Evolutionary conservation across 1,140 invertebrate genomes (phyloP).

Genomic region (Leptinotarsa texana): DNA sequence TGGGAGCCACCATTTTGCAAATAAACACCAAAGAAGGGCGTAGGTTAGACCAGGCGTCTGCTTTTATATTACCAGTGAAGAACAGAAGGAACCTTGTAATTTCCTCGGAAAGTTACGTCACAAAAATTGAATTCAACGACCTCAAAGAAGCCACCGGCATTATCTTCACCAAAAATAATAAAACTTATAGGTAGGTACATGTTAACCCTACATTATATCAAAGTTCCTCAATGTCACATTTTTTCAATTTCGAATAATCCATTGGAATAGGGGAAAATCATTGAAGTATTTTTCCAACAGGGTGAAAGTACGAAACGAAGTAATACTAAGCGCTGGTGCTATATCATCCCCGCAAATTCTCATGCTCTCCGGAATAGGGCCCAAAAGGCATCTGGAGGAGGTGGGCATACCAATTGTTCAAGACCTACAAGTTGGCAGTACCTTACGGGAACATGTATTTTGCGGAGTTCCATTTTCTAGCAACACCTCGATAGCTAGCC

Average conservation of each 20-base stretch:
- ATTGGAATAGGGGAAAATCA: too few relatives aligned
- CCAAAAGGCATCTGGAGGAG: slow-evolving; percentile 55
- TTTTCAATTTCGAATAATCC: too few relatives aligned
- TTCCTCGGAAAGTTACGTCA: slow-evolving; percentile 53
- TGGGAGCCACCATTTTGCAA: slow-evolving; percentile 68
- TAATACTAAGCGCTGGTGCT: slow-evolving; percentile 61
- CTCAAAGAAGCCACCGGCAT: slow-evolving; percentile 65
- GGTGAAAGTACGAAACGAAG: slow-evolving; percentile 59
- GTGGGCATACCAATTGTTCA: slow-evolving; percentile 52
- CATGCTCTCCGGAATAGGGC: slow-evolving; percentile 64
- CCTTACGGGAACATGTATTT: slow-evolving; percentile 10
- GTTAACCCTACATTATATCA: not conserved
- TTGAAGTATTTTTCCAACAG: slow-evolving; percentile 20
- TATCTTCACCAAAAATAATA: slow-evolving; percentile 55
- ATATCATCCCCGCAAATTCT: slow-evolving; percentile 59
- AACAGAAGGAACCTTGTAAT: slow-evolving; percentile 60
- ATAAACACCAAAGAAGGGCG: slow-evolving; percentile 11
- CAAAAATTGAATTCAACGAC: slow-evolving; percentile 58
- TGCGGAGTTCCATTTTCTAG: slow-evolving; percentile 13
- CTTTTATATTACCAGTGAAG: slow-evolving; percentile 59
- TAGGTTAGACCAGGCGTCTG: slow-evolving; percentile 62
- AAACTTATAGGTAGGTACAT: slow-evolving; percentile 12
- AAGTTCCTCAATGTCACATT: too few relatives aligned
- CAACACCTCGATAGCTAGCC: not conserved
- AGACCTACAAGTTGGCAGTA: slow-evolving; percentile 60